These are phyloP conservation scores for Cyphomyrmex costatus DNA, from an alignment of 1,140 invertebrate species.

Conservation along the genomic window DNA sequence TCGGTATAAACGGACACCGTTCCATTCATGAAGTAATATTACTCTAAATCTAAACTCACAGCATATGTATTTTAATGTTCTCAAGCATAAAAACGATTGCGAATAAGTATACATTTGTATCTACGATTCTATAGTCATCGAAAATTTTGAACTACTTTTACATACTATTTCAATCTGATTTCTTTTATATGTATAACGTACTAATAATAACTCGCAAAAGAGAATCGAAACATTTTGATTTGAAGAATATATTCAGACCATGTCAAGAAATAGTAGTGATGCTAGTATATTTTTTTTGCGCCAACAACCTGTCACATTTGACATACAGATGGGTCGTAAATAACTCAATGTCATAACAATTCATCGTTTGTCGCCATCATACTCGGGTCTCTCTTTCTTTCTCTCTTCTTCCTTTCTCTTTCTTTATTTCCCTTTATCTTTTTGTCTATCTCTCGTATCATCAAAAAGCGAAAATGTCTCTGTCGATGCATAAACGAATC, in stretches of 20 bases:
- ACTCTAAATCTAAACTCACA: not conserved
- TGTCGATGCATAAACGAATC: conserved; percentile 35
- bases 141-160: not conserved
- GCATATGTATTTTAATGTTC: not conserved
- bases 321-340: conserved; percentile 25
- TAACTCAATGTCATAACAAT: conserved; percentile 59
- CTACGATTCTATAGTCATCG: not conserved
- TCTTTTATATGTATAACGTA: not conserved
- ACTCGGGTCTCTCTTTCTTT: not conserved
- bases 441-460: conserved; percentile 1
- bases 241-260: conserved; percentile 17
- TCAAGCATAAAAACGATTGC: not conserved
- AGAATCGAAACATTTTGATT: not conserved
- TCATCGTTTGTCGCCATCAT: conserved; percentile 59
- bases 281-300: conserved; percentile 20
- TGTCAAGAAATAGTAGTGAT: not conserved
- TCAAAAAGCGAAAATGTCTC: conserved; percentile 63
- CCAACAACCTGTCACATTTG: conserved; percentile 13
- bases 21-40: not conserved
- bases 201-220: too few species aligned
- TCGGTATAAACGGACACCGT: not conserved
- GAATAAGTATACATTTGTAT: not conserved
- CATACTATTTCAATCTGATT: not conserved
- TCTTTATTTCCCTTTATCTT: not conserved
- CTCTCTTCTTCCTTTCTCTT: not conserved